Evolutionary conservation across 2,113 vertebrate genomes (phyloP).

Genomic region (Alouatta palliata): DNA sequence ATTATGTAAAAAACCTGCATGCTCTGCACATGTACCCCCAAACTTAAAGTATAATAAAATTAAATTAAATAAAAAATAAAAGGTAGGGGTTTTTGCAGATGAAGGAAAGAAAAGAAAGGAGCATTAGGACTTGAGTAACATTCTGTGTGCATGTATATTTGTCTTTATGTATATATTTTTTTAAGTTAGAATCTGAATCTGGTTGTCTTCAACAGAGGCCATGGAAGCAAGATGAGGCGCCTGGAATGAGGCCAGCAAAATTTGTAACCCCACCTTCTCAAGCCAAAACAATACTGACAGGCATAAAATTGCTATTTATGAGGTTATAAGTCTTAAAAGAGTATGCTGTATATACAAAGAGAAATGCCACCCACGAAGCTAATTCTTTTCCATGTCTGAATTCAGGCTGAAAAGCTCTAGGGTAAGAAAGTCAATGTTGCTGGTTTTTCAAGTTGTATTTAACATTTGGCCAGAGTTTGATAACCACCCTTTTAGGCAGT

Average conservation of each 20-base stretch:
- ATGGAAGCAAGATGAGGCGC: not conserved
- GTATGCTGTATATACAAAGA: not conserved
- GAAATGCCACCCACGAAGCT: conserved; percentile 51
- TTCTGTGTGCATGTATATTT: not conserved
- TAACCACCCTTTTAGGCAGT: not conserved
- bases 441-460: conserved; percentile 48
- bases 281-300: conserved; percentile 36
- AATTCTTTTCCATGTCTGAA: conserved; percentile 33
- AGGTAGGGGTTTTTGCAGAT: not conserved
- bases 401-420: not conserved
- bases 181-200: not conserved
- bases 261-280: conserved; percentile 37
- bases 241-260: not conserved
- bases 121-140: not conserved
- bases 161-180: not conserved
- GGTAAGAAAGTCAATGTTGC: not conserved
- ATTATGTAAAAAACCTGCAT: no score
- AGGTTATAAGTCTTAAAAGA: conserved; percentile 38
- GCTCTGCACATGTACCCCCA: no score
- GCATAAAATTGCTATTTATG: conserved; percentile 53
- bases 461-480: conserved; percentile 10
- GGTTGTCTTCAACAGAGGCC: not conserved
- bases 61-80: no score
- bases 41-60: no score
- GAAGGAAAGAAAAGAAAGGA: not conserved